Percentiles rank a stretch among this genome's conserved stretches.
Conservation (phyloP, 2,797 vertebrate genomes). For the Halcyon smyrnensis region DNA sequence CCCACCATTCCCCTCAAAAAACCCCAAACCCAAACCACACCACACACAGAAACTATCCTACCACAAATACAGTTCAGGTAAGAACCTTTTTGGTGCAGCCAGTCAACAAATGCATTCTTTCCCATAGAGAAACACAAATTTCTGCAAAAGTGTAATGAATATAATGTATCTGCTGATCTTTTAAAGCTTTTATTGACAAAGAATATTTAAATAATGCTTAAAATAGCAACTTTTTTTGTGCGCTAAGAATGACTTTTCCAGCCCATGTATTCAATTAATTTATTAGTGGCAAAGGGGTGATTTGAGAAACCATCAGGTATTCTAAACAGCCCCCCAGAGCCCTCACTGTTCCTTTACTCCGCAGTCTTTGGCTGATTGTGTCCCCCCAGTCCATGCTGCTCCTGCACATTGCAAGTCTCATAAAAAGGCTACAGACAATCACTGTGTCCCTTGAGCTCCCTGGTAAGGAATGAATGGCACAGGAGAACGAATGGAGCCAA, state of each 20-base stretch:
- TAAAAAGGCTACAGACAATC: not conserved
- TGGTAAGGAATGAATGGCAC: not conserved
- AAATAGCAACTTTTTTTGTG: not conserved
- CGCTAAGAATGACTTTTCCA: not conserved
- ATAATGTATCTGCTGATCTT: not conserved
- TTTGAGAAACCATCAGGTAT: not conserved
- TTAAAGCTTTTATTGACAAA: not conserved
- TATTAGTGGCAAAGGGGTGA: not conserved
- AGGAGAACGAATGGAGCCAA: not conserved
- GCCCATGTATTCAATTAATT: not conserved
- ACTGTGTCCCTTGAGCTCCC: not conserved
- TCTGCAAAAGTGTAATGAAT: not conserved
- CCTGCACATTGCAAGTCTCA: not conserved
- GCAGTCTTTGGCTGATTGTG: not conserved
- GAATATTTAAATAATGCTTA: not conserved
- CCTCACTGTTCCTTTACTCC: not conserved
- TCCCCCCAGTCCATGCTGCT: not conserved
- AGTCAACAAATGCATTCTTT: not conserved
- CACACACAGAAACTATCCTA: not conserved
- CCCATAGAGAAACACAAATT: not conserved
- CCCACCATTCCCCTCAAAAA: too few relatives aligned
- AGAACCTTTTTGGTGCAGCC: not conserved
- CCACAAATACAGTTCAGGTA: not conserved
- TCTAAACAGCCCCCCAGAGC: not conserved
- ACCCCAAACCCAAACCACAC: rapidly evolving